phyloP scores from a whole-genome alignment of 1,140 invertebrate species.

The Trichonephila clavata region DNA sequence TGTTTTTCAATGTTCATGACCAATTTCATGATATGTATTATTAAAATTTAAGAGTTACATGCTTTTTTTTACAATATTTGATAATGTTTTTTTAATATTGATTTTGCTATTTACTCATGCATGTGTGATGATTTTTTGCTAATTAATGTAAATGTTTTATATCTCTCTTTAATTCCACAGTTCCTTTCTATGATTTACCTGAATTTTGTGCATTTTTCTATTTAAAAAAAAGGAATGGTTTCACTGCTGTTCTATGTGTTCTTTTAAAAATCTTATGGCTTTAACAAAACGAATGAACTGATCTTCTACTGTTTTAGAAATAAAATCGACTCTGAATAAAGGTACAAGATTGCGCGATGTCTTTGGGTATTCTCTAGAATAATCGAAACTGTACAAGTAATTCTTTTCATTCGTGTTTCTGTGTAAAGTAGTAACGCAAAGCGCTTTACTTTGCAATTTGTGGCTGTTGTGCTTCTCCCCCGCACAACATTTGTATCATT shows the following conservation, averaged over 20 bases:
- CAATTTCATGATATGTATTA: too few relatives aligned
- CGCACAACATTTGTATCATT: slow-evolving; percentile 56
- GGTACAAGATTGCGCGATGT: slow-evolving; percentile 12
- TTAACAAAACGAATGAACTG: slow-evolving; percentile 42
- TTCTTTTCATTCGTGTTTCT: background rate
- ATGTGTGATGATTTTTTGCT: too few relatives aligned
- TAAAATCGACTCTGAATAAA: background rate
- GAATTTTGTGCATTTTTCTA: too few relatives aligned
- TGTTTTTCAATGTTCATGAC: too few relatives aligned
- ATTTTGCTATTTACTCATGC: too few relatives aligned
- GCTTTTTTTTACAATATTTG: too few relatives aligned
- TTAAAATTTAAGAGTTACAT: too few relatives aligned
- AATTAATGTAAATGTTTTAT: too few relatives aligned
- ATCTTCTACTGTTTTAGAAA: slow-evolving; percentile 1
- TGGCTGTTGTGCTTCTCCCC: slow-evolving; percentile 44
- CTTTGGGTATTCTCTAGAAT: background rate
- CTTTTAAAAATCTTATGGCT: slow-evolving; percentile 38
- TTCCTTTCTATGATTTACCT: too few relatives aligned
- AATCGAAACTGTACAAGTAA: slow-evolving; percentile 6
- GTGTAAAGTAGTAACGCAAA: slow-evolving; percentile 4
- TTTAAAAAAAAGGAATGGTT: too few relatives aligned
- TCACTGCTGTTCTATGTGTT: background rate
- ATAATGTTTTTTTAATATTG: too few relatives aligned
- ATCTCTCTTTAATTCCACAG: too few relatives aligned
- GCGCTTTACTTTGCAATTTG: slow-evolving; percentile 56